These are phyloP conservation scores for Probosciger aterrimus DNA, from an alignment of 2,113 vertebrate species.

Conservation along the genomic window DNA sequence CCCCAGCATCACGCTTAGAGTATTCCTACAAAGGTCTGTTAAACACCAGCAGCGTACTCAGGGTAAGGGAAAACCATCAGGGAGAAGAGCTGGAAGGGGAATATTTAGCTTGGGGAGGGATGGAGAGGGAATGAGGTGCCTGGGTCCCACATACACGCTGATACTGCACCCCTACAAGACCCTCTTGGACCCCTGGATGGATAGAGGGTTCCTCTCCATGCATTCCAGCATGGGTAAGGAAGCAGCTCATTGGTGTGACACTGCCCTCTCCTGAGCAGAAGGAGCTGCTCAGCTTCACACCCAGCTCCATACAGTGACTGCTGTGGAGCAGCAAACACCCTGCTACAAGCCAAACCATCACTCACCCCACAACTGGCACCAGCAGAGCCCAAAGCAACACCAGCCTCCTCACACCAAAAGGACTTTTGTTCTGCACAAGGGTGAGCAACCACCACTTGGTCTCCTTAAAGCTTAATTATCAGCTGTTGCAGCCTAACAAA, in stretches of 20 bases:
- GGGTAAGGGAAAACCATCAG: neutral
- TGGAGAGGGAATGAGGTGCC: neutral
- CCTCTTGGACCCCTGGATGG: neutral
- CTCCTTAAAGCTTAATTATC: neutral
- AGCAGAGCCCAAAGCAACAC: neutral
- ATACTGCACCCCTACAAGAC: rapidly evolving
- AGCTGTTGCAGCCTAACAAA: neutral
- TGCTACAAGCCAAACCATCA: rapidly evolving
- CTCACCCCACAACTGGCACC: neutral
- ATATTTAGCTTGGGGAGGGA: no score
- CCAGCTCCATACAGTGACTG: rapidly evolving
- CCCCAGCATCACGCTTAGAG: neutral
- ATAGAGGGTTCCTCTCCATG: neutral
- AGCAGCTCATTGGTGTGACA: neutral
- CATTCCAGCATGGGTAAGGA: rapidly evolving
- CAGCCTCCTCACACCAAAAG: neutral
- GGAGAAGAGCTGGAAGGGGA: neutral
- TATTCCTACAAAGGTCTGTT: neutral
- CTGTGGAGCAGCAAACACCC: neutral
- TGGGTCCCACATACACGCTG: rapidly evolving
- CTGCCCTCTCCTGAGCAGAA: constrained; percentile 54
- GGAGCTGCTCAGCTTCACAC: neutral
- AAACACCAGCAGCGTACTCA: rapidly evolving
- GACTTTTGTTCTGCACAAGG: rapidly evolving
- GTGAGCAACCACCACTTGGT: rapidly evolving